Conservation (phyloP, 2,888 invertebrate species). For the Temnothorax ravouxi region DNA sequence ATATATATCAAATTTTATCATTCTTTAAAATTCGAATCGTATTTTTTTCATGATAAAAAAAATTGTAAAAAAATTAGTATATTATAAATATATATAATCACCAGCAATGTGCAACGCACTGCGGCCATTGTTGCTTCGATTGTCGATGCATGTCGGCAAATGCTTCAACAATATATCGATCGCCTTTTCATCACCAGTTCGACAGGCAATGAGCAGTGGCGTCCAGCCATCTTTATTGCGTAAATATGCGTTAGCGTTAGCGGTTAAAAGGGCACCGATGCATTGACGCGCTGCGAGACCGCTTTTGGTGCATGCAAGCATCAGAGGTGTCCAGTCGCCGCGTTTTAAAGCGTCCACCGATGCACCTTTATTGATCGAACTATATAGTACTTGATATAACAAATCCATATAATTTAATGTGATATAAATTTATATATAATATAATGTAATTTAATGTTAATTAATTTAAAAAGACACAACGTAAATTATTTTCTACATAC, state of each 20-base stretch:
- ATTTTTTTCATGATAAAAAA: neutral
- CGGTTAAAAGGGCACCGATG: slow-evolving; percentile 86
- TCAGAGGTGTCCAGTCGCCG: slow-evolving; percentile 91
- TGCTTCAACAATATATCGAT: slow-evolving; percentile 85
- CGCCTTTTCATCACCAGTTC: slow-evolving; percentile 87
- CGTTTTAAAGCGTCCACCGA: slow-evolving; percentile 89
- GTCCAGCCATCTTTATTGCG: slow-evolving; percentile 91
- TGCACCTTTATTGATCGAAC: slow-evolving; percentile 82
- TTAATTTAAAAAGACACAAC: neutral
- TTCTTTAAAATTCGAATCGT: neutral
- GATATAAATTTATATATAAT: neutral
- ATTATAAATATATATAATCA: slow-evolving; percentile 61
- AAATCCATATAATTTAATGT: neutral
- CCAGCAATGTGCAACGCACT: slow-evolving; percentile 89
- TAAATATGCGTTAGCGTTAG: slow-evolving; percentile 87
- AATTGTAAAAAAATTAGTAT: neutral
- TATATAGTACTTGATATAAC: neutral
- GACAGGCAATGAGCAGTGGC: slow-evolving; percentile 88
- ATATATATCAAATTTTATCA: neutral
- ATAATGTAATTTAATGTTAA: neutral
- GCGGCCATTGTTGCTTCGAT: slow-evolving; percentile 88
- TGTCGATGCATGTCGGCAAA: slow-evolving; percentile 82
- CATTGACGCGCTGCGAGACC: slow-evolving; percentile 83
- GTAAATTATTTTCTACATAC: neutral
- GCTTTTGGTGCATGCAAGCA: slow-evolving; percentile 89